phyloP scores from a whole-genome alignment of 2,888 invertebrate species.

The Lochmaea crataegi region DNA sequence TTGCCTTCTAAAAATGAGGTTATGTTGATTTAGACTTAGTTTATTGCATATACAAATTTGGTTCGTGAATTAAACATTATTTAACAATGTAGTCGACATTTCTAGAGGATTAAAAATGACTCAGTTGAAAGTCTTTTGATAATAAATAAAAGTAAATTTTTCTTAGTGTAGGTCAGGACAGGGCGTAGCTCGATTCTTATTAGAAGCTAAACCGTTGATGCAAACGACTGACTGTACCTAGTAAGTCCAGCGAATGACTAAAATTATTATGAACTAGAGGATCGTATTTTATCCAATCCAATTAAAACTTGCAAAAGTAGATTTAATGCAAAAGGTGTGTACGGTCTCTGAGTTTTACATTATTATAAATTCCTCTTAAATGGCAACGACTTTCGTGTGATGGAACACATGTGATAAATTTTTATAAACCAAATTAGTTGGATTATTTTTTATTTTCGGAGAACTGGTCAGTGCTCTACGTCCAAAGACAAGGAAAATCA shows the following conservation, averaged over 20 bases:
- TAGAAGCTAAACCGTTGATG: constrained; percentile 4
- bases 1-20: constrained; percentile 24
- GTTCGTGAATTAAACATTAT: not conserved
- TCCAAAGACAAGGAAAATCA: not conserved
- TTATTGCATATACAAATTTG: constrained; percentile 7
- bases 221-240: not conserved
- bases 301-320: constrained; percentile 25
- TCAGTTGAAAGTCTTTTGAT: not conserved
- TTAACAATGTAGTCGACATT: no score
- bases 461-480: not conserved
- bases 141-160: not conserved
- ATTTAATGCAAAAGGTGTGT: constrained; percentile 25
- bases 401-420: not conserved
- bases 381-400: constrained; percentile 15
- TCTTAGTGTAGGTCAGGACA: not conserved
- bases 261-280: constrained; percentile 17
- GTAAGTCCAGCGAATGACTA: constrained; percentile 16
- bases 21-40: constrained; percentile 16
- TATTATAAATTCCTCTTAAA: constrained; percentile 13
- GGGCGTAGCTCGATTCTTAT: not conserved
- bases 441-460: not conserved
- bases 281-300: constrained; percentile 25
- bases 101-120: not conserved
- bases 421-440: not conserved
- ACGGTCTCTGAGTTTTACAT: constrained; percentile 2